Conservation (phyloP, 92 coral and sea anemone genomes). For the Diadumene lineata region DNA sequence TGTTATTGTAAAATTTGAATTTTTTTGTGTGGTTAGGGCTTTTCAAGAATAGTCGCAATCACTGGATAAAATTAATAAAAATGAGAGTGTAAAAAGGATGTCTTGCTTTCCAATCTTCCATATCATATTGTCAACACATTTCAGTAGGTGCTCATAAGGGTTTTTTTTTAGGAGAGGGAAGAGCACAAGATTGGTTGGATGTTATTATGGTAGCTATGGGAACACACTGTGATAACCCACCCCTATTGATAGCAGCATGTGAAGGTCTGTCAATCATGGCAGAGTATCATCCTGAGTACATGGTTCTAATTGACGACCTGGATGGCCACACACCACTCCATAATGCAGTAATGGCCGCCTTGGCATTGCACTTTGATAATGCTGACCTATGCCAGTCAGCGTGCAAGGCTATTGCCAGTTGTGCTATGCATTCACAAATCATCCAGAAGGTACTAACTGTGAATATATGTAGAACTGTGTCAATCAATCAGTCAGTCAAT, state of each 20-base stretch:
- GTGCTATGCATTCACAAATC: slow-evolving; percentile 44
- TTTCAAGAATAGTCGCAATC: too few relatives aligned
- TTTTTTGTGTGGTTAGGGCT: too few relatives aligned
- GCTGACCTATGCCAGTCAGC: slow-evolving; percentile 58
- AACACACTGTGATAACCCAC: slow-evolving; percentile 70
- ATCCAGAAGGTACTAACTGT: slow-evolving; percentile 71
- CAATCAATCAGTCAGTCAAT: too few relatives aligned
- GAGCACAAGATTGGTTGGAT: slow-evolving; percentile 59
- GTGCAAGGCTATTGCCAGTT: slow-evolving; percentile 59
- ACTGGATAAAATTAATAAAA: too few relatives aligned
- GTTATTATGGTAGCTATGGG: slow-evolving; percentile 75
- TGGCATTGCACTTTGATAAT: slow-evolving; percentile 59
- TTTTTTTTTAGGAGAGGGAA: slow-evolving; percentile 43
- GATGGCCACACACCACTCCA: slow-evolving; percentile 61
- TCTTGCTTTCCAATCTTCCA: too few relatives aligned
- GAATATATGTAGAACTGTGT: too few relatives aligned
- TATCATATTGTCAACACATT: too few relatives aligned
- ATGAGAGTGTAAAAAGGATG: too few relatives aligned
- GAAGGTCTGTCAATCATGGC: slow-evolving; percentile 58
- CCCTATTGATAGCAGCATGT: slow-evolving; percentile 64
- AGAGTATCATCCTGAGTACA: slow-evolving; percentile 57
- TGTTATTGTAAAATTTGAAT: too few relatives aligned
- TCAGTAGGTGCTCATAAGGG: too few relatives aligned
- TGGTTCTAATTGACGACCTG: slow-evolving; percentile 53
- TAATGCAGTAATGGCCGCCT: slow-evolving; percentile 61